A percentile compares a stretch with the other conserved stretches of the same genome.
These are phyloP conservation scores for Uromys caudimaculatus DNA, from an alignment of 2,797 vertebrate genomes.

Conservation along the genomic window DNA sequence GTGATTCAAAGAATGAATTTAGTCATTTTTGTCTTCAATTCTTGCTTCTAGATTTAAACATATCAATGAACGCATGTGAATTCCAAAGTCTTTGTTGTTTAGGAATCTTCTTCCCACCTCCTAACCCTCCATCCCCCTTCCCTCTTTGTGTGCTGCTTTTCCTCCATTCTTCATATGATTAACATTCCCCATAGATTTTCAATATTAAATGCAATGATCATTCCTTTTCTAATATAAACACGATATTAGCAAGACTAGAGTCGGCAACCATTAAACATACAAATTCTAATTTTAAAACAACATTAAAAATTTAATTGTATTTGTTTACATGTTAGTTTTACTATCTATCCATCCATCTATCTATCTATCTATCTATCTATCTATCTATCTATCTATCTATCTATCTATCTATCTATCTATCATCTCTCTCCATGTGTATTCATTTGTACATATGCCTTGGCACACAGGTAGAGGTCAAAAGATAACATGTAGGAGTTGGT, in stretches of 20 bases:
- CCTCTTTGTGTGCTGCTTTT: not conserved
- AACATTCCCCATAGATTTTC: not conserved
- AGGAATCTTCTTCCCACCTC: not conserved
- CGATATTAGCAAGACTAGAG: not conserved
- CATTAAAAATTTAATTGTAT: not conserved
- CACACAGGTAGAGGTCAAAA: not conserved
- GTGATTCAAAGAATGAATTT: not conserved
- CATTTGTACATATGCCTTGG: not conserved
- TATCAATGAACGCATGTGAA: not conserved
- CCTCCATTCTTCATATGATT: not conserved
- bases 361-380: not conserved
- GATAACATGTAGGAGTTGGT: not conserved
- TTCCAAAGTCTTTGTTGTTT: conserved; percentile 17
- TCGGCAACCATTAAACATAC: not conserved
- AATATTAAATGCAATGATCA: not conserved
- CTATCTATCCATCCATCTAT: not conserved
- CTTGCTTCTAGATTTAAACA: not conserved
- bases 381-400: not conserved
- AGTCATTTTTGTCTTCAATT: not conserved
- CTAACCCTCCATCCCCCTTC: not conserved
- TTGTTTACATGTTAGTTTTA: not conserved
- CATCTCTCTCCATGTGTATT: not conserved
- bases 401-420: not conserved
- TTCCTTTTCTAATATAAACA: not conserved
- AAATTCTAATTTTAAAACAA: not conserved